Base-by-base conservation (phyloP, 1,140 invertebrate species). In the Drosophila varians region DNA sequence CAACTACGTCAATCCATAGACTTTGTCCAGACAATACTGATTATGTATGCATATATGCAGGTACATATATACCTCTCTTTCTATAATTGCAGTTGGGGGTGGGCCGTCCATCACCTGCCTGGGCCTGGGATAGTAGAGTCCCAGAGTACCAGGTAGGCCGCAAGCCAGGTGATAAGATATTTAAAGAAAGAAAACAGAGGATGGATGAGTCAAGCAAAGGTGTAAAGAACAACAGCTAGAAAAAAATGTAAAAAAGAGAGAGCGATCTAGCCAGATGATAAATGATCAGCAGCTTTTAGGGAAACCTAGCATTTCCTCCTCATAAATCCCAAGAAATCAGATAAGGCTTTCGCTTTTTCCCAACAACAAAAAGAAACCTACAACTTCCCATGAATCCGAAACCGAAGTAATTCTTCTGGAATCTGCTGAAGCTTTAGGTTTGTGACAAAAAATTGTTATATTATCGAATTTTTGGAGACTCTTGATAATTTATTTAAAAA, bases 11-110 rank as follows among this genome's bases (percentile, higher is more conserved):
- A 65, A 62, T 43, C 31, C 23, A 46, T 45, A 69, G 65, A 69
- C 65, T 68, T 66, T 68, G 64, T 61, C 46, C 62, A 65, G 62
- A 66, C 62, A 52, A 38, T 31, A 21, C 38, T 66, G 60, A 65
- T 53, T 66, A 66, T 26, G 54, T 18, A 26, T 40, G 21, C 48
- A 58, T 16, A 5, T 40, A 52, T 23, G 34, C 19, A 38, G 6
- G 28, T 38, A 25, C 11, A 21, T 7, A 16, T 36, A 38, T 19
- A n/a, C n/a, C n/a, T 52, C 18, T 18, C 26, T 31, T 38, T 16
- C 14, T 16, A 18, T 42, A 42, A 42, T 42, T 42, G 38, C 38
- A 42, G 0, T 42, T 18, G 14, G 38, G 38, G 38, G 16, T 11
- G 38, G 16, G 38, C 6, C 14, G 34, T n/a, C 9, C 9, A 1